These are phyloP conservation scores for Thaleichthys pacificus DNA, from an alignment of 2,797 vertebrate species.

Conservation along the genomic window DNA sequence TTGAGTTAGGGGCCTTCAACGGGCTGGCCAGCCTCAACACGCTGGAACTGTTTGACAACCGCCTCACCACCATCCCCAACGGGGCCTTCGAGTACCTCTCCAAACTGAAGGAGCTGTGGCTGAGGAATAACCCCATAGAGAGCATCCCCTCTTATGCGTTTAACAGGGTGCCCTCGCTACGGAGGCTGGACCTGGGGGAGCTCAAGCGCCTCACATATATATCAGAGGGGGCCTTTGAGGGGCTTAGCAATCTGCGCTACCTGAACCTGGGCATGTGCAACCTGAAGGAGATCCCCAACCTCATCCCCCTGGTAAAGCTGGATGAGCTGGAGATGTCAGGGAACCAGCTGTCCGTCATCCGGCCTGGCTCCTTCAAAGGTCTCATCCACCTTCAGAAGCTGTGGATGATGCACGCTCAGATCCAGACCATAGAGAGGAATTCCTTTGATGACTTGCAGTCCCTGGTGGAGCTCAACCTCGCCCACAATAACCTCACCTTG, in stretches of 20 bases:
- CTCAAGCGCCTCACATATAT: slow-evolving; percentile 97
- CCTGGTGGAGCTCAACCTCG: slow-evolving; percentile 96
- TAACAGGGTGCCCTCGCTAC: slow-evolving; percentile 96
- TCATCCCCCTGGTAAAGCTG: slow-evolving; percentile 93
- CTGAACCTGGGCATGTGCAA: slow-evolving; percentile 99
- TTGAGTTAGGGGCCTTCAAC: slow-evolving; percentile 99
- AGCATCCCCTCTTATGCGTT: slow-evolving; percentile 99
- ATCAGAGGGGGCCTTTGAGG: slow-evolving; percentile 99
- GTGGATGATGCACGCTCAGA: slow-evolving; percentile 99
- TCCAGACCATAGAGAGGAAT: slow-evolving; percentile 98
- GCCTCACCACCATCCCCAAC: slow-evolving; percentile 98
- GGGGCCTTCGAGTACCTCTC: slow-evolving; percentile 99
- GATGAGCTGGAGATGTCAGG: slow-evolving; percentile 99
- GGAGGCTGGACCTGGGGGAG: slow-evolving; percentile 94
- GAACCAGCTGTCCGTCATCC: slow-evolving; percentile 92
- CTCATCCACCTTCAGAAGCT: slow-evolving; percentile 98
- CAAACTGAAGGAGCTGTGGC: slow-evolving; percentile 98
- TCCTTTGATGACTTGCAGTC: slow-evolving; percentile 99
- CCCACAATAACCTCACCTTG: slow-evolving; percentile 97
- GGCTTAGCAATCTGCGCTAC: slow-evolving; percentile 97
- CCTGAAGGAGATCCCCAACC: slow-evolving; percentile 98
- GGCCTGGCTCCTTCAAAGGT: slow-evolving; percentile 97
- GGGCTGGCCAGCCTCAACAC: slow-evolving; percentile 98
- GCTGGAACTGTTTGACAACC: slow-evolving; percentile 99
- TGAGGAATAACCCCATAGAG: slow-evolving; percentile 98